phyloP scores from a whole-genome alignment of 2,797 vertebrate species.

The Tarsius wallacei region DNA sequence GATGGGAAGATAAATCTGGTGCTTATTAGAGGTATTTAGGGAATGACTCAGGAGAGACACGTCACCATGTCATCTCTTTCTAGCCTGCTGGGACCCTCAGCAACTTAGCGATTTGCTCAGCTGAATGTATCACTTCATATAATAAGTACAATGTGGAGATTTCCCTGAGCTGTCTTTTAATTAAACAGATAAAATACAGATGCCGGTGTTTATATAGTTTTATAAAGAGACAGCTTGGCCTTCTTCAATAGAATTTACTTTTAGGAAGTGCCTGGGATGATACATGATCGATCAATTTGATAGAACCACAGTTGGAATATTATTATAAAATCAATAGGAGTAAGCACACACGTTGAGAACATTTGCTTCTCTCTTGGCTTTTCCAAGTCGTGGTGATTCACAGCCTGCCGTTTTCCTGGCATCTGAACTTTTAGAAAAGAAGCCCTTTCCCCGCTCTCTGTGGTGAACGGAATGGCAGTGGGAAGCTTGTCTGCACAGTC shows the following conservation, averaged over 20 bases:
- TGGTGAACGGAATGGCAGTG: background rate
- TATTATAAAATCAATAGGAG: slow-evolving; percentile 38
- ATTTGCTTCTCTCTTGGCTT: background rate
- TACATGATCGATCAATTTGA: background rate
- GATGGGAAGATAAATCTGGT: background rate
- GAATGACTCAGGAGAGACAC: background rate
- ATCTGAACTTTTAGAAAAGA: background rate
- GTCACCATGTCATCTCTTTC: background rate
- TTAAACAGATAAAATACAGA: slow-evolving; percentile 47
- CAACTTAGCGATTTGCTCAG: background rate
- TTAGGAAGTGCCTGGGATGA: background rate
- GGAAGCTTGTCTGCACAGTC: background rate
- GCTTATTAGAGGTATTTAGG: background rate
- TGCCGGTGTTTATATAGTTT: background rate
- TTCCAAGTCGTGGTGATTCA: slow-evolving; percentile 66
- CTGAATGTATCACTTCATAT: slow-evolving; percentile 14
- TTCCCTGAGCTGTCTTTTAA: background rate
- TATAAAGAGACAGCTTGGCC: background rate
- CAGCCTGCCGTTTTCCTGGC: background rate
- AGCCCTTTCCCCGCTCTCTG: background rate
- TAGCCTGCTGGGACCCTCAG: background rate
- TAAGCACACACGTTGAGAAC: background rate
- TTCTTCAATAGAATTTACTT: slow-evolving; percentile 7
- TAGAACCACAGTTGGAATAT: background rate
- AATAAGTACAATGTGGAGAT: slow-evolving; percentile 1